Evolutionary conservation across 2,888 invertebrate species (phyloP).

Genomic region (Ferrisia virgata): DNA sequence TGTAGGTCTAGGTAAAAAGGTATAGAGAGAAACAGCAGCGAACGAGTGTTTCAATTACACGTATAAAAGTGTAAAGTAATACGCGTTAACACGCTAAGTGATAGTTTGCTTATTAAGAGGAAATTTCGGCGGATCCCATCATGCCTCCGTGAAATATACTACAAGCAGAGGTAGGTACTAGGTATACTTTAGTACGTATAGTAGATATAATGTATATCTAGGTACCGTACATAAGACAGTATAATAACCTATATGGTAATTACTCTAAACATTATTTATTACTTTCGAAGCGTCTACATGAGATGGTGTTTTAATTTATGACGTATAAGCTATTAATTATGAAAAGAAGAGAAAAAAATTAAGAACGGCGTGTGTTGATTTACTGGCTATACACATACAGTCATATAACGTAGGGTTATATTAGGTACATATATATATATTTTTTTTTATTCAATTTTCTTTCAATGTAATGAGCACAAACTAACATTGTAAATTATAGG

Average conservation of each 20-base stretch:
- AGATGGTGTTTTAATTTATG: constrained; percentile 43
- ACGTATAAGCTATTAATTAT: constrained; percentile 42
- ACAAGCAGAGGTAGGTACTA: too few relatives aligned
- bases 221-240: neutral
- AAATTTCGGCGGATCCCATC: constrained; percentile 34
- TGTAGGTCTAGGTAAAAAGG: too few relatives aligned
- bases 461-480: constrained; percentile 32
- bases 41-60: constrained; percentile 24
- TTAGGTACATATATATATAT: neutral
- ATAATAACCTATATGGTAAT: constrained; percentile 41
- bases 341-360: constrained; percentile 13
- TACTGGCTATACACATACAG: constrained; percentile 31
- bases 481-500: constrained; percentile 42
- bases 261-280: constrained; percentile 43
- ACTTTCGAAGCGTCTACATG: constrained; percentile 25
- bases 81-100: constrained; percentile 18
- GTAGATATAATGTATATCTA: neutral
- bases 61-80: constrained; percentile 14
- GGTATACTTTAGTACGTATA: too few relatives aligned
- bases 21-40: too few relatives aligned
- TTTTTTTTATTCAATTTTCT: constrained; percentile 35
- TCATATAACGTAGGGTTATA: too few relatives aligned
- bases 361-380: constrained; percentile 37
- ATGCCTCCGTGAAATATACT: neutral
- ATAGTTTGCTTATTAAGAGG: constrained; percentile 25